phyloP scores from a whole-genome alignment of 2,888 invertebrate species.

The Mesodorylaimus sp. region DNA sequence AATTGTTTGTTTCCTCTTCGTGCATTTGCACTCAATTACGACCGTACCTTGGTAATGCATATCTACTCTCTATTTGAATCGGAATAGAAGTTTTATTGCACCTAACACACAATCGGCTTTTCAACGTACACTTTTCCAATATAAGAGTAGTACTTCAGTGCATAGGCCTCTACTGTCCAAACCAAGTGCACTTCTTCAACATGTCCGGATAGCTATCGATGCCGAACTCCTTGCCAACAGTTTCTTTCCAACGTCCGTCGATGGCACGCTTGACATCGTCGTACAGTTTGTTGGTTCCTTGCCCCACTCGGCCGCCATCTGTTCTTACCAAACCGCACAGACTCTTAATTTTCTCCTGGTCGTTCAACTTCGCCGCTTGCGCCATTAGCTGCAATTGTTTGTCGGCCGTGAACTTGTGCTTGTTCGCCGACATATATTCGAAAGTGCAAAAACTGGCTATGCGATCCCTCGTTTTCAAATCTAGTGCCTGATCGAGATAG shows the following conservation, averaged over 20 bases:
- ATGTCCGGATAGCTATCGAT: neutral
- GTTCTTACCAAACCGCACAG: neutral
- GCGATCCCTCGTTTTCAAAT: neutral
- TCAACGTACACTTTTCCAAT: no score
- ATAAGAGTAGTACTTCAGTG: no score
- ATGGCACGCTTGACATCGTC: neutral
- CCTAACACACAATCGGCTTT: no score
- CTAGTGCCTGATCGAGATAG: neutral
- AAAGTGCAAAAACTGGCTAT: neutral
- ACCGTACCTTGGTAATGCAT: no score
- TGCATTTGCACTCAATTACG: no score
- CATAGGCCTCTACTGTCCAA: no score
- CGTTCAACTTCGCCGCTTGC: neutral
- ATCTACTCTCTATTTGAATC: no score
- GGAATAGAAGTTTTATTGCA: no score
- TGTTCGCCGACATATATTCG: neutral
- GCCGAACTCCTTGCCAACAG: neutral
- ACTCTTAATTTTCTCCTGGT: neutral
- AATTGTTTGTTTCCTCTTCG: no score
- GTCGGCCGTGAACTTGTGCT: neutral
- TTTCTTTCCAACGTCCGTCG: neutral
- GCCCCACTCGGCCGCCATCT: neutral
- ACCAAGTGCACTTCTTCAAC: no score
- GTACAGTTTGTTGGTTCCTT: neutral
- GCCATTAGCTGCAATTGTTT: neutral